Evolutionary conservation across 1,140 invertebrate species (phyloP).

Genomic region (Aphelenchoides besseyi): DNA sequence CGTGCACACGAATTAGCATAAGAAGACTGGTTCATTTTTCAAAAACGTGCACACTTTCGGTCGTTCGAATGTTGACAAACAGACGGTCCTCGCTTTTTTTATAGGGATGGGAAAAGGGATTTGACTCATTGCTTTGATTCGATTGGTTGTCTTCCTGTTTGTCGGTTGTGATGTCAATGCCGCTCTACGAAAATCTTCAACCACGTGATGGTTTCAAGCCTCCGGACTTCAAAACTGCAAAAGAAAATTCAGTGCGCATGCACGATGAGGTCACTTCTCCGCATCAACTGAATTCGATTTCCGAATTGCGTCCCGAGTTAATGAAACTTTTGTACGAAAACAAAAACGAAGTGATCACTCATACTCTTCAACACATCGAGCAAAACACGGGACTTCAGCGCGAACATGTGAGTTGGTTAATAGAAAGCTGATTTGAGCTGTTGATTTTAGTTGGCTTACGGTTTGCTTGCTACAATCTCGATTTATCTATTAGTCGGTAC

Average conservation of each 20-base stretch:
- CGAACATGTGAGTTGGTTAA: background rate
- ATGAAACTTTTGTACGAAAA: background rate
- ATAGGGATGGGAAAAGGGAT: no score
- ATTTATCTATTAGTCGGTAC: background rate
- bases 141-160: no score
- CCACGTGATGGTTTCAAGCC: background rate
- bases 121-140: no score
- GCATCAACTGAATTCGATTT: background rate
- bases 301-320: background rate
- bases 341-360: background rate
- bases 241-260: background rate
- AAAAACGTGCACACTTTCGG: no score
- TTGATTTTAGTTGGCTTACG: background rate
- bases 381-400: background rate
- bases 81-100: no score
- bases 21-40: no score
- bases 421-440: no score
- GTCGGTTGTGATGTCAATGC: background rate
- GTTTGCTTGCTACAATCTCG: background rate
- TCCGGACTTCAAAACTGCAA: background rate
- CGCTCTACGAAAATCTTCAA: background rate
- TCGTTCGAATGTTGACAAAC: no score
- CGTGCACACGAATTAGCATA: no score
- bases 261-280: background rate
- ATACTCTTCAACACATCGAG: background rate